Percentiles rank a stretch among this genome's conserved stretches.
phyloP scores from a whole-genome alignment of 2,113 vertebrate species.

The Steatornis caripensis region DNA sequence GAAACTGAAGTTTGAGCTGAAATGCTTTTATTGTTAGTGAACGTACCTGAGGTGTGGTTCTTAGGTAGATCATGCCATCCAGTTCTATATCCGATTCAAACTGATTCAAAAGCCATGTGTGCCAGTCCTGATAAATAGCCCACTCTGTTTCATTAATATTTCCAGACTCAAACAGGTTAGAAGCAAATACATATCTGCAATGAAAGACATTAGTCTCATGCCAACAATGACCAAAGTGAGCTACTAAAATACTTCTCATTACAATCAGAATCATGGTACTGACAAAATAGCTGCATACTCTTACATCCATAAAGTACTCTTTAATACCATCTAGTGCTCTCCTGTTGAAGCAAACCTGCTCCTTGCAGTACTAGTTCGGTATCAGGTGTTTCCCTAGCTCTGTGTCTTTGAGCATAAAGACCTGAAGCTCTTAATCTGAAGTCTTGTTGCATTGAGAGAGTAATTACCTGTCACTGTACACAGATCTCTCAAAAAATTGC shows the following conservation, averaged over 20 bases:
- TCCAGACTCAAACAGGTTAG: conserved; percentile 79
- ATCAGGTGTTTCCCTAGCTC: background rate
- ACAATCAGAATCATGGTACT: background rate
- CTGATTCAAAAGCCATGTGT: conserved; percentile 80
- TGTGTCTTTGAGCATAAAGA: background rate
- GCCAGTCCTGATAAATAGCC: conserved; percentile 85
- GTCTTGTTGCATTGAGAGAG: background rate
- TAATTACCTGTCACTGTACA: conserved; percentile 74
- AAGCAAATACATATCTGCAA: conserved; percentile 83
- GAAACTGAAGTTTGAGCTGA: background rate
- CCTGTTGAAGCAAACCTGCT: background rate
- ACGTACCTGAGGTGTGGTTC: conserved; percentile 78
- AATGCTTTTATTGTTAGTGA: background rate
- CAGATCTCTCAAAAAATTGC: conserved; percentile 72
- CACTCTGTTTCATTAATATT: conserved; percentile 81
- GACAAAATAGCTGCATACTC: background rate
- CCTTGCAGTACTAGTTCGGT: background rate
- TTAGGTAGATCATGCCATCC: conserved; percentile 83
- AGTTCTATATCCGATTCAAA: conserved; percentile 76
- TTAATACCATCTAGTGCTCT: background rate
- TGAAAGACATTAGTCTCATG: background rate
- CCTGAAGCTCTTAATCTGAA: background rate
- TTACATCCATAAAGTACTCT: background rate
- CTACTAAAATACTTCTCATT: background rate
- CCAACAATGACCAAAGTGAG: background rate